phyloP scores from a whole-genome alignment of 2,888 invertebrate genomes.

The Drosophila kambysellisi region DNA sequence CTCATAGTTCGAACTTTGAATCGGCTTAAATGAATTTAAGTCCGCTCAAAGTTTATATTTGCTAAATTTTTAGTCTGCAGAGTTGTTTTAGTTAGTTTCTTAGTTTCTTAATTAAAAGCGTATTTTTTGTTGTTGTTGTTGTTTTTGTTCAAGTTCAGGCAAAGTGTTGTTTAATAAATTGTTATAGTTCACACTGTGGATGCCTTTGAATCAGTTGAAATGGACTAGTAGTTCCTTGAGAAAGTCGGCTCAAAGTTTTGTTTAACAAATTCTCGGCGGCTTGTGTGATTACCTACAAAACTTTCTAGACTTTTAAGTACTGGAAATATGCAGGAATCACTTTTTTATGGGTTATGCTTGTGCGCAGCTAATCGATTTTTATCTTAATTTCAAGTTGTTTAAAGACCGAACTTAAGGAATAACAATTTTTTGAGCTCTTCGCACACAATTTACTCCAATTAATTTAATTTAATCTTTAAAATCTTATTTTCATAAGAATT shows the following conservation, averaged over 20 bases:
- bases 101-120: constrained; percentile 4
- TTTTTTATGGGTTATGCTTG: constrained; percentile 22
- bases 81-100: not conserved
- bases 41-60: not conserved
- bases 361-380: constrained; percentile 36
- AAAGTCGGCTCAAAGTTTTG: constrained; percentile 18
- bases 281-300: constrained; percentile 19
- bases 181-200: not conserved
- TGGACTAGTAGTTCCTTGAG: constrained; percentile 14
- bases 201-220: constrained; percentile 2
- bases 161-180: constrained; percentile 1
- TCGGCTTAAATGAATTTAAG: not conserved
- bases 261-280: constrained; percentile 17
- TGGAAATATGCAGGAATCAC: constrained; percentile 6
- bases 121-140: not conserved
- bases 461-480: not conserved
- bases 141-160: constrained; percentile 1
- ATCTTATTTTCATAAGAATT: not conserved
- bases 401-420: constrained; percentile 14
- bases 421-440: not conserved
- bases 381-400: constrained; percentile 16
- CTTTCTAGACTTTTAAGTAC: constrained; percentile 26
- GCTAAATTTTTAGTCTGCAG: not conserved
- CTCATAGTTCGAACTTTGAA: not conserved
- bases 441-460: not conserved